Conservation (phyloP, 2,888 invertebrate species). For the Nasonia oneida region DNA sequence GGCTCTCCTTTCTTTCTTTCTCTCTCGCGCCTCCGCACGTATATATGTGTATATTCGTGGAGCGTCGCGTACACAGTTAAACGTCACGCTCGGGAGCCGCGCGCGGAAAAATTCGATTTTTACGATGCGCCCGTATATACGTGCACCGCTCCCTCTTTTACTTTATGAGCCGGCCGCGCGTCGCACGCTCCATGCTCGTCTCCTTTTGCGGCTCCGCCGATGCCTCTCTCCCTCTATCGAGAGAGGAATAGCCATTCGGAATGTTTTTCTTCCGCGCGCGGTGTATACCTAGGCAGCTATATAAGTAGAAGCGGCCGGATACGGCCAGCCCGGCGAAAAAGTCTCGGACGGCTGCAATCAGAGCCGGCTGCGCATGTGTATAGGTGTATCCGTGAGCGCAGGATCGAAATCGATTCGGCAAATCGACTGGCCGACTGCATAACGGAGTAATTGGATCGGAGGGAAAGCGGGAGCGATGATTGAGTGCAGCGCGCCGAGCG, state of each 20-base stretch:
- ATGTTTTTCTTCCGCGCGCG: too few relatives aligned
- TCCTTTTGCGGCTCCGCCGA: not conserved
- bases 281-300: not conserved
- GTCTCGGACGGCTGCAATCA: too few relatives aligned
- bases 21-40: not conserved
- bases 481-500: not conserved
- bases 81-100: not conserved
- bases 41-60: too few relatives aligned
- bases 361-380: not conserved
- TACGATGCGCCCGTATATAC: conserved; percentile 69
- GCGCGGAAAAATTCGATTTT: conserved; percentile 76
- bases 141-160: conserved; percentile 64
- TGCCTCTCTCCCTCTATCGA: not conserved
- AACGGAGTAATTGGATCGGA: conserved; percentile 13
- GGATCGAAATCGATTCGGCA: conserved; percentile 5
- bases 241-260: not conserved
- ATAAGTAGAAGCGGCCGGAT: not conserved
- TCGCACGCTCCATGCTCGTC: not conserved
- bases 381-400: not conserved
- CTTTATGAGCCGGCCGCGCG: conserved; percentile 59
- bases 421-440: not conserved
- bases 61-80: conserved; percentile 15
- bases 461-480: conserved; percentile 16
- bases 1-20: not conserved
- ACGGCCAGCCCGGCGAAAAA: not conserved